Evolutionary conservation across 2,888 invertebrate genomes (phyloP), one percentile per base, ranked within the genome.

Genomic region (Leptothorax acervorum): DNA sequence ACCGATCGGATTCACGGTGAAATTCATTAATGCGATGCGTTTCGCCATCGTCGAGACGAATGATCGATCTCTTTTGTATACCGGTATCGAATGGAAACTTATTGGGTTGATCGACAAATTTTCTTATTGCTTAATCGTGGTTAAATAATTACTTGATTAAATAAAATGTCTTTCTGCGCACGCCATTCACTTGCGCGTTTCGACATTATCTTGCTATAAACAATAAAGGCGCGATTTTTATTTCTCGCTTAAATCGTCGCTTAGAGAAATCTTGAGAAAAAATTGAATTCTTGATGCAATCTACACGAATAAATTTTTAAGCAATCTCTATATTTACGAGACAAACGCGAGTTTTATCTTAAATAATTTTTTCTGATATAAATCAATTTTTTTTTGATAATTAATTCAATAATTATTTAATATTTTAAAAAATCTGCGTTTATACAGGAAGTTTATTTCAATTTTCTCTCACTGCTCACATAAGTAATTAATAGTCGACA

Each of bases 1-100:
- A 81, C 79, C 82, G 83, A 68, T 85, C 76, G 81, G 84, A 66
- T 82, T 87, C 85, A 71, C 79, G 65, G 84, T 70, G 86, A 89
- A 88, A 89, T 83, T 82, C 48, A 82, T 82, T 79, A 81, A 81
- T 73, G 74, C 79, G 62, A 23, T 35, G 23, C 51, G 63, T 82
- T 65, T 82, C 81, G 81, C 15, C 55, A 65, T 79, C 31, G 53
- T 39, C 79, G 81, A 79, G 53, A 82, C 53, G 53, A 42, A 65
- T 12, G 48, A 75, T 42, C 53, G 82, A 63, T 42, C 35, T 63
- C 31, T 53, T 82, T 82, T 65, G 28, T 12, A 28, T 39, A 3
- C 12, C 18, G 15, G 11, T 9, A 45, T 66, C 48, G 42, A 0
- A 62, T 60, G 23, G 23, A 23, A 48, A 23, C 18, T 11, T n/a